phyloP scores from a whole-genome alignment of 2,113 vertebrate species.

The Xenopus tropicalis region UCB_Xtro_10.0 CM004447.2:74675001-74675500 shows the following conservation, averaged over 20 bases:
- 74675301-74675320: neutral
- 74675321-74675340: neutral
- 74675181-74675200: slow-evolving; percentile 24
- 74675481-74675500: no score
- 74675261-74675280: slow-evolving; percentile 3
- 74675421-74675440: no score
- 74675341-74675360: neutral
- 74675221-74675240: slow-evolving; percentile 12
- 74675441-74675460: no score
- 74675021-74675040: slow-evolving; percentile 55
- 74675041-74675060: slow-evolving; percentile 71
- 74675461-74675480: no score
- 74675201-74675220: slow-evolving; percentile 27
- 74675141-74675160: slow-evolving; percentile 45
- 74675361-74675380: no score
- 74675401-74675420: no score
- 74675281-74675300: neutral
- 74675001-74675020: slow-evolving; percentile 55
- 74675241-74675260: neutral
- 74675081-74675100: slow-evolving; percentile 72
- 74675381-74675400: no score
- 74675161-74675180: slow-evolving; percentile 22
- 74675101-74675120: slow-evolving; percentile 70
- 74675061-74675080: slow-evolving; percentile 58
- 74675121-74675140: slow-evolving; percentile 34